Conservation (phyloP, 2,888 invertebrate species). For the Amblyteles armatorius region DNA sequence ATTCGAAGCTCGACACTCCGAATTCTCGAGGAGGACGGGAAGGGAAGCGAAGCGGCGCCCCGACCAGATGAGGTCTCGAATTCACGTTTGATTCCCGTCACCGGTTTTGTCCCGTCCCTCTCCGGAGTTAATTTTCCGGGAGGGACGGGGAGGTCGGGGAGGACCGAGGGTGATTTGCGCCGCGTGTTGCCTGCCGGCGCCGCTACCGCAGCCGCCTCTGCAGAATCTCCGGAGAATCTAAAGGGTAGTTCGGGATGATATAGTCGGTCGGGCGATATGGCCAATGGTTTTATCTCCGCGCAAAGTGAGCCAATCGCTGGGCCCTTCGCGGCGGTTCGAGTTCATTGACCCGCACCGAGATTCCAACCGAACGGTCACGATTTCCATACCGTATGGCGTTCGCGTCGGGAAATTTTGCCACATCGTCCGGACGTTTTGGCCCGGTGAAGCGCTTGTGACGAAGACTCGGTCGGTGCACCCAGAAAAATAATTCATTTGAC, state of each 20-base stretch:
- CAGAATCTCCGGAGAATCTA: neutral
- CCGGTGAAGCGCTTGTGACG: no score
- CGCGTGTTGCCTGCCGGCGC: neutral
- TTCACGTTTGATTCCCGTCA: conserved; percentile 28
- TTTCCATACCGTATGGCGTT: neutral
- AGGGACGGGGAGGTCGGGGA: neutral
- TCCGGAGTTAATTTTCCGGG: conserved; percentile 20
- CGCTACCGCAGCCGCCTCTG: neutral
- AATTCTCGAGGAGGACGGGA: conserved; percentile 9
- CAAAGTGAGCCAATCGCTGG: neutral
- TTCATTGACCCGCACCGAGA: neutral
- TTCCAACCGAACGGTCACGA: neutral
- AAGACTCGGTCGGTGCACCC: no score
- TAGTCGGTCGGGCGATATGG: neutral
- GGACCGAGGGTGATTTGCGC: conserved; percentile 2
- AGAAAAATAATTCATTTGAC: no score
- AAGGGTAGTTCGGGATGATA: neutral
- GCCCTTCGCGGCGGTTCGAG: neutral
- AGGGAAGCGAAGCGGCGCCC: neutral
- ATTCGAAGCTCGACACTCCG: conserved; percentile 33
- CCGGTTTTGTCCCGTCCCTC: neutral
- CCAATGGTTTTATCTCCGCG: neutral
- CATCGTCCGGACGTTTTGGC: no score
- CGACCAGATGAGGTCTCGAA: conserved; percentile 4
- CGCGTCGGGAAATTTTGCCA: neutral